Evolutionary conservation across 1,140 invertebrate genomes (phyloP).

Genomic region (Phortica variegata): DNA sequence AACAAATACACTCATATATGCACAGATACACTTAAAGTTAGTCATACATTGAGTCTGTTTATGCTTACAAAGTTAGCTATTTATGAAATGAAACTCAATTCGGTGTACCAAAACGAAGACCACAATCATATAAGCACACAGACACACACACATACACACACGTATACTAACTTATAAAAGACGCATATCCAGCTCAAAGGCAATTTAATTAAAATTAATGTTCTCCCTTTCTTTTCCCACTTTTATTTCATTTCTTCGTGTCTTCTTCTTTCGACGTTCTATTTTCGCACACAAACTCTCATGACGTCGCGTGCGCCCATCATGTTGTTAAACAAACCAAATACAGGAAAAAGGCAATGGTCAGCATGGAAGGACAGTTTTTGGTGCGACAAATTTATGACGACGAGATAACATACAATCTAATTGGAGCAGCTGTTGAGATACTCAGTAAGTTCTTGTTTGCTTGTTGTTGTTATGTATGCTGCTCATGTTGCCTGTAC

Average conservation of each 20-base stretch:
- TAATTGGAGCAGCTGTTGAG: constrained; percentile 87
- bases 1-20: neutral
- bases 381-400: constrained; percentile 92
- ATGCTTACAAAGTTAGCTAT: too few relatives aligned
- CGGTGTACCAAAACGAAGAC: neutral
- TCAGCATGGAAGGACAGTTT: constrained; percentile 93
- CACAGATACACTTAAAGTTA: too few relatives aligned
- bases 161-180: neutral
- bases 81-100: too few relatives aligned
- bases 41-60: too few relatives aligned
- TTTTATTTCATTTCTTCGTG: constrained; percentile 2
- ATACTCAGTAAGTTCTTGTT: constrained; percentile 74
- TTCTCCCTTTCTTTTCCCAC: constrained; percentile 24
- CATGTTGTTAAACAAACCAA: too few relatives aligned
- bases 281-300: constrained; percentile 1
- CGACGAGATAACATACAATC: constrained; percentile 91
- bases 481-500: constrained; percentile 5
- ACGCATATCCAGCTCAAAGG: constrained; percentile 26
- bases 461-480: constrained; percentile 16
- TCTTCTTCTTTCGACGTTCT: constrained; percentile 19
- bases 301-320: neutral
- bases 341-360: constrained; percentile 83
- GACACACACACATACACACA: constrained; percentile 27
- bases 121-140: constrained; percentile 5
- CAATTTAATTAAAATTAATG: constrained; percentile 55